Percentiles rank a stretch among this genome's conserved stretches.
Conservation (phyloP, 2,113 vertebrate genomes). For the Pagrus major region DNA sequence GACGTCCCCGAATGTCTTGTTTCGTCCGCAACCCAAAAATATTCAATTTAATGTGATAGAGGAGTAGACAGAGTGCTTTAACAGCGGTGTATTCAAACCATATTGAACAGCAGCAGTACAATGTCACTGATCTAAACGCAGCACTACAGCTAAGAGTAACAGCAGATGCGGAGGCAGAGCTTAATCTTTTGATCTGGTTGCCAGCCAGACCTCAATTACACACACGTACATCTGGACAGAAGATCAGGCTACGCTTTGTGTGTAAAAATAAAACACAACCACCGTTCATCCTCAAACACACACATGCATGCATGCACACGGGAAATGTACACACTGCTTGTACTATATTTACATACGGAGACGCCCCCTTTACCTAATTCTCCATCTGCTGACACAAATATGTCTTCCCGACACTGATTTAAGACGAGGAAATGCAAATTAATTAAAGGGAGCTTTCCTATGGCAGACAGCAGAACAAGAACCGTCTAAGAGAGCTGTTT, state of each 20-base stretch:
- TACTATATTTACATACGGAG: slow-evolving; percentile 23
- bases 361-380: slow-evolving; percentile 24
- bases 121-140: slow-evolving; percentile 25
- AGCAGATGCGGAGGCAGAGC: slow-evolving; percentile 7
- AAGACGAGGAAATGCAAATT: slow-evolving; percentile 3
- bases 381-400: slow-evolving; percentile 51
- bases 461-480: background rate
- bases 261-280: slow-evolving; percentile 44
- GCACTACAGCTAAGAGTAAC: background rate
- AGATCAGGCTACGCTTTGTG: slow-evolving; percentile 49
- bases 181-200: slow-evolving; percentile 63
- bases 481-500: too few species aligned
- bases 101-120: too few species aligned
- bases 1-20: too few species aligned
- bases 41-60: too few species aligned
- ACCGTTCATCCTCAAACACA: background rate
- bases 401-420: background rate
- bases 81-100: too few species aligned
- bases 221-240: slow-evolving; percentile 68
- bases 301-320: background rate
- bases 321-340: background rate
- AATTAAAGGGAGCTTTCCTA: too few species aligned
- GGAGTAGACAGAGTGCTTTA: too few species aligned
- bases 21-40: too few species aligned
- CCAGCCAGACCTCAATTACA: slow-evolving; percentile 51